Percentiles rank a stretch among this genome's conserved stretches.
Evolutionary conservation across 2,888 invertebrate species (phyloP).

Genomic region (Erynnis tages): DNA sequence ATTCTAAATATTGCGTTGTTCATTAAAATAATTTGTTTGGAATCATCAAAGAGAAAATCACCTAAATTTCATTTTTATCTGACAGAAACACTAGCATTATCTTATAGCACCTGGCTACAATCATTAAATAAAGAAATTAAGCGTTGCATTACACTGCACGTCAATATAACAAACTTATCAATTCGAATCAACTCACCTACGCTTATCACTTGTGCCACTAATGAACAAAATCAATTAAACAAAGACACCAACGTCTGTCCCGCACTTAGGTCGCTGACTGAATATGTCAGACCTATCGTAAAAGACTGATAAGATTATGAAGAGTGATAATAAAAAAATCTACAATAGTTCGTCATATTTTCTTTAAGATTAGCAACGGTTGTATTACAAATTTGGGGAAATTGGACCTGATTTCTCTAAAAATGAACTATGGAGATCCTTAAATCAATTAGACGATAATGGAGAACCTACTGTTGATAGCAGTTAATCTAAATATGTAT

Average conservation of each 20-base stretch:
- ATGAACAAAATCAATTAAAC: constrained; percentile 27
- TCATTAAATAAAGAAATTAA: not conserved
- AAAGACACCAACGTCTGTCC: constrained; percentile 33
- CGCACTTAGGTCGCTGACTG: constrained; percentile 32
- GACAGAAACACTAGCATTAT: no score
- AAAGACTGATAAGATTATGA: constrained; percentile 40
- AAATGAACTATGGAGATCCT: no score
- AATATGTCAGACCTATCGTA: constrained; percentile 41
- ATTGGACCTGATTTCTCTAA: not conserved
- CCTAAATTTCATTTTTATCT: no score
- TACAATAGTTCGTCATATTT: constrained; percentile 24
- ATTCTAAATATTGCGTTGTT: no score
- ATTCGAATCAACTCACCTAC: constrained; percentile 25
- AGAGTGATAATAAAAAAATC: constrained; percentile 35
- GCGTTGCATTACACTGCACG: not conserved
- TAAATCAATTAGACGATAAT: no score
- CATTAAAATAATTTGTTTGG: no score
- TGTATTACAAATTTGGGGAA: not conserved
- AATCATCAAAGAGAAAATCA: no score
- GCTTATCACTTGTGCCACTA: constrained; percentile 10
- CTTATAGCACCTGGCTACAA: no score
- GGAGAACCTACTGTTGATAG: no score
- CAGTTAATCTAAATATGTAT: no score
- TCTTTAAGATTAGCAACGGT: constrained; percentile 10
- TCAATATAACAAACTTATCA: constrained; percentile 26